Evolutionary conservation across 2,888 invertebrate species (phyloP).

Genomic region (Sthenelais limicola): DNA sequence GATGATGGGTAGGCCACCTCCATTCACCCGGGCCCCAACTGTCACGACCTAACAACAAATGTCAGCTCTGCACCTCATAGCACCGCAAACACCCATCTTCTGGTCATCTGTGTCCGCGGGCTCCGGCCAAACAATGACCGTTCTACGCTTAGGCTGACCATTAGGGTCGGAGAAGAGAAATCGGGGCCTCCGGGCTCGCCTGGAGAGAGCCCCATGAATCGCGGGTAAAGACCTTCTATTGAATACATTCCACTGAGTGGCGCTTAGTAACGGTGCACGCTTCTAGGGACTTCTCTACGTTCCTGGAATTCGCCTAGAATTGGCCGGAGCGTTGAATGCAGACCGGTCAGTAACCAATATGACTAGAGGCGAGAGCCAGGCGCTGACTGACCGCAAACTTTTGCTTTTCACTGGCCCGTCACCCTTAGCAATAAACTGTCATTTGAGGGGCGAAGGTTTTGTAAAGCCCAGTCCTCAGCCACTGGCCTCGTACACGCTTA

Average conservation of each 20-base stretch:
- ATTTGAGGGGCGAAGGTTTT: background rate
- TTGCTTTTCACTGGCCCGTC: constrained; percentile 15
- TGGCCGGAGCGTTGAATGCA: background rate
- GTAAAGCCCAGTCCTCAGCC: background rate
- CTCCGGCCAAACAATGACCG: background rate
- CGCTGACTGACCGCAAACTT: constrained; percentile 21
- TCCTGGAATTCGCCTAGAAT: background rate
- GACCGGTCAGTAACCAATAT: constrained; percentile 23
- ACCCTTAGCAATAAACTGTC: constrained; percentile 33
- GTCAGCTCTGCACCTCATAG: background rate
- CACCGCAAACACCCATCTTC: background rate
- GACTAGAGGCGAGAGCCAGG: background rate
- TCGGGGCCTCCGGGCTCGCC: constrained; percentile 5
- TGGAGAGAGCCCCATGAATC: constrained; percentile 14
- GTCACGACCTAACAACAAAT: background rate
- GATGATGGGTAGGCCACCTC: too few relatives aligned
- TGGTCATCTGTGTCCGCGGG: background rate
- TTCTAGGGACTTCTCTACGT: background rate
- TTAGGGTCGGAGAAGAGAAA: constrained; percentile 14
- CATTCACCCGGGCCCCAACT: too few relatives aligned
- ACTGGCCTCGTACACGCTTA: constrained; percentile 1
- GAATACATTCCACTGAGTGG: background rate
- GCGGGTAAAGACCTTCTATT: constrained; percentile 22
- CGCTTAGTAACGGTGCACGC: background rate
- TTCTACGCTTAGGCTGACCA: constrained; percentile 15